Evolutionary conservation across 30 jellyfish, hydroid and myxozoan species (phyloP), one percentile per base, ranked within the genome.

Genomic region (Hydractinia symbiolongicarpus): DNA sequence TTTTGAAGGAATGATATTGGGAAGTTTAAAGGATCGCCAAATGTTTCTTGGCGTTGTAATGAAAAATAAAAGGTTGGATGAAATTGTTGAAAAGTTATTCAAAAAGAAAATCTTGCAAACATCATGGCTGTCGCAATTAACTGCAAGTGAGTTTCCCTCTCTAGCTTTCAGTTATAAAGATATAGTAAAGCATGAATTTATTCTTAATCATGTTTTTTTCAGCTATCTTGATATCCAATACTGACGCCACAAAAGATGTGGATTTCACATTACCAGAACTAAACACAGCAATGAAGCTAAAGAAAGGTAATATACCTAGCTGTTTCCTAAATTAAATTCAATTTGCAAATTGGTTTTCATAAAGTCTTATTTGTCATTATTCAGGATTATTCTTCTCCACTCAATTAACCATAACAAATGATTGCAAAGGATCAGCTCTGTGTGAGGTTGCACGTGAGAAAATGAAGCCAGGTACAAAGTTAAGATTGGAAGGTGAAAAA

Each of bases 321-420:
- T 3, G 1, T 16, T 3, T 0, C 69, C 15, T 58, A 3, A 58
- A 16, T 11, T 58, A 58, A 13, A 13, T 58, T 16, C 1, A 13
- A 13, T 11, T 13, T 58, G 69, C 69, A 11, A 11, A 11, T 0
- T 16, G 15, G 3, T 11, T 58, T 13, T 58, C 17, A 58, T 58
- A 13, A 58, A 3, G 69, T 16, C 2, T 58, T 58, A 11, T 58
- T 58, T 58, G 69, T 68, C 71, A 2, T 10, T 14, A 30, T 11
- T 53, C 79, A 91, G 98, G 98, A 14, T 75, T 91, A 15, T 17
- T 54, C 54, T 83, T 91, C 84, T 40, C 81, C n/a, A 91, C 94
- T 5, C 87, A 64, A 9, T 78, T 90, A 51, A 79, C 58, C 60
- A 81, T 86, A 4, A 96, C 98, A 19, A 77, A 80, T 10, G 98